These are phyloP conservation scores for Stratiomys singularior DNA, from an alignment of 2,888 invertebrate species.

Conservation along the genomic window DNA sequence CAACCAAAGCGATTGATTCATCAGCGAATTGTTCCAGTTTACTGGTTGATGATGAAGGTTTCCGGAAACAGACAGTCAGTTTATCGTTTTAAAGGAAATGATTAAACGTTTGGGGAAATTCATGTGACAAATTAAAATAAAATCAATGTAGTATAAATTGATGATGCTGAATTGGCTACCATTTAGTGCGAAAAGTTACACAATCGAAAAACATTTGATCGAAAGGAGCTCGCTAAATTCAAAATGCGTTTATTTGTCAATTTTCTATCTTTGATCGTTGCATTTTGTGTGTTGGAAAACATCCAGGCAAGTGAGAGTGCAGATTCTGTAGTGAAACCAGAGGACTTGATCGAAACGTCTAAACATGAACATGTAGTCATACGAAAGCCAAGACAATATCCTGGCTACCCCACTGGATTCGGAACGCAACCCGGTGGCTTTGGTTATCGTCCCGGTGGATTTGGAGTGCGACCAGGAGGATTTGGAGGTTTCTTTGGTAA, in stretches of 20 bases:
- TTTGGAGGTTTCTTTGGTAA: background rate
- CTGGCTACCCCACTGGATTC: conserved; percentile 14
- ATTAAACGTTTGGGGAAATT: background rate
- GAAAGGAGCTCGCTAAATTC: background rate
- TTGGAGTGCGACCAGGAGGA: background rate
- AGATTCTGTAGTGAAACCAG: background rate
- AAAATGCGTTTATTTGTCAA: background rate
- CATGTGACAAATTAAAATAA: background rate
- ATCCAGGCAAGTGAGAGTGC: background rate
- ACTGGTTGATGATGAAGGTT: background rate
- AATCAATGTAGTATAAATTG: conserved; percentile 26
- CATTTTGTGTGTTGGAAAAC: background rate
- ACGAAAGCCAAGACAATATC: conserved; percentile 22
- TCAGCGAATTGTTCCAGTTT: background rate
- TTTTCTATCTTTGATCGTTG: too few species aligned
- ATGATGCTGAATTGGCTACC: background rate
- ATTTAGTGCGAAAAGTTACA: conserved; percentile 10
- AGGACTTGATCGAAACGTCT: background rate
- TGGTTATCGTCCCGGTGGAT: conserved; percentile 2
- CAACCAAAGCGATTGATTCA: background rate
- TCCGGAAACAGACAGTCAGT: background rate
- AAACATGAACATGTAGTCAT: background rate
- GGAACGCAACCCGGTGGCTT: background rate
- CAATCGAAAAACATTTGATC: background rate
- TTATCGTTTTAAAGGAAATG: conserved; percentile 6